phyloP scores from a whole-genome alignment of 2,888 invertebrate species.

The Chesias legatella region DNA sequence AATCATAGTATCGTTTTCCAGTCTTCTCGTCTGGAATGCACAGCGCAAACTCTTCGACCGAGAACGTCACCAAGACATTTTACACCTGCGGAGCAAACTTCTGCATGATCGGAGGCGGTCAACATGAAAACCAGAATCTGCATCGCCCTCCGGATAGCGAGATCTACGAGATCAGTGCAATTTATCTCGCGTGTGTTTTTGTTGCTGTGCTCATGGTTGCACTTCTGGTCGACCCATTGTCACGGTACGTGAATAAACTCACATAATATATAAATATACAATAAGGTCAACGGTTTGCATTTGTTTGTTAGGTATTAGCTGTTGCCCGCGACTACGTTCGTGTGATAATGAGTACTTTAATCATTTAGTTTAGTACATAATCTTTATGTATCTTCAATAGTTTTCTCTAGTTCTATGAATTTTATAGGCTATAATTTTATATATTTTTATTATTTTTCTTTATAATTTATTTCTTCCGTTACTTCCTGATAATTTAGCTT shows the following conservation, averaged over 20 bases:
- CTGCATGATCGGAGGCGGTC: constrained; percentile 84
- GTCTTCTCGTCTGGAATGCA: constrained; percentile 90
- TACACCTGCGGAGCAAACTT: constrained; percentile 89
- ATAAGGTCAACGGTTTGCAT: no score
- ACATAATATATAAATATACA: no score
- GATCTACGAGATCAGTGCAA: constrained; percentile 93
- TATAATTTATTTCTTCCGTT: no score
- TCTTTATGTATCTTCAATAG: no score
- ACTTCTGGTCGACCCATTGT: constrained; percentile 93
- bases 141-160: constrained; percentile 90
- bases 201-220: constrained; percentile 93
- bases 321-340: no score
- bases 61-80: constrained; percentile 72
- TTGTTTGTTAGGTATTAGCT: no score
- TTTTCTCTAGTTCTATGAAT: no score
- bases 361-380: no score
- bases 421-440: no score
- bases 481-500: no score
- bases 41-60: constrained; percentile 62
- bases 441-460: no score
- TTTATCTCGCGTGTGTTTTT: constrained; percentile 92
- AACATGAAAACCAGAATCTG: constrained; percentile 86
- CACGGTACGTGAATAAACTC: constrained; percentile 80
- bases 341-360: no score
- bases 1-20: constrained; percentile 41